A percentile compares a stretch with the other conserved stretches of the same genome.
These are phyloP conservation scores for Camelus bactrianus DNA, from an alignment of 2,113 vertebrate species.

Conservation along the genomic window DNA sequence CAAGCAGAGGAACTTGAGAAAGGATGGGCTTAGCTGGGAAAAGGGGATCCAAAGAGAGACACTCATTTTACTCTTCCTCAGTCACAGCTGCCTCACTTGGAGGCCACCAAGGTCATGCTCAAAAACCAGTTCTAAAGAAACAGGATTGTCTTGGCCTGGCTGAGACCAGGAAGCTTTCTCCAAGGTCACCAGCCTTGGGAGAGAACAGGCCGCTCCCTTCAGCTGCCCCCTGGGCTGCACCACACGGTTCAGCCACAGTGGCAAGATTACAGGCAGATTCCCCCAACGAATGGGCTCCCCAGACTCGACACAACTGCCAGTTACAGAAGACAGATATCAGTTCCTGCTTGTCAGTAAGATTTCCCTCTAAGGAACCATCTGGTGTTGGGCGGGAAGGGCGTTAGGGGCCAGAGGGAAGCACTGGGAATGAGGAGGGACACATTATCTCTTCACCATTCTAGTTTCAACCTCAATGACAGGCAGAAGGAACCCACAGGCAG, in stretches of 20 bases:
- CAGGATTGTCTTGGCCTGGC: background rate
- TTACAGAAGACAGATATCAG: background rate
- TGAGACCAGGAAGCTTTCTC: background rate
- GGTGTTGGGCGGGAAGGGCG: background rate
- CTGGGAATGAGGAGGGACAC: background rate
- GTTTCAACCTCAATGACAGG: constrained; percentile 39
- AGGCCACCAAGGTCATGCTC: background rate
- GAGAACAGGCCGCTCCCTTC: background rate
- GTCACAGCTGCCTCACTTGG: background rate
- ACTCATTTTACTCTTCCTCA: background rate
- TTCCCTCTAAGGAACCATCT: background rate
- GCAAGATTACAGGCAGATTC: background rate
- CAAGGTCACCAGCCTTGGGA: background rate
- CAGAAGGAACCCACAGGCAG: constrained; percentile 60
- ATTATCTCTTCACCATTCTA: background rate
- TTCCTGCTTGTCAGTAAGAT: constrained; percentile 4
- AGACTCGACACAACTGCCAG: background rate
- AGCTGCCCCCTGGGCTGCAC: too few species aligned
- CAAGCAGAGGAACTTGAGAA: background rate
- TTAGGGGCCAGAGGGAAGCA: background rate
- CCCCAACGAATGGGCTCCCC: background rate
- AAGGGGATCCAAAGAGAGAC: background rate
- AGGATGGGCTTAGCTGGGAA: background rate
- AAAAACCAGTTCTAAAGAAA: background rate
- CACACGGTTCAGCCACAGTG: background rate